phyloP scores from a whole-genome alignment of 2,797 vertebrate species.

The Rhinatrema bivittatum region DNA sequence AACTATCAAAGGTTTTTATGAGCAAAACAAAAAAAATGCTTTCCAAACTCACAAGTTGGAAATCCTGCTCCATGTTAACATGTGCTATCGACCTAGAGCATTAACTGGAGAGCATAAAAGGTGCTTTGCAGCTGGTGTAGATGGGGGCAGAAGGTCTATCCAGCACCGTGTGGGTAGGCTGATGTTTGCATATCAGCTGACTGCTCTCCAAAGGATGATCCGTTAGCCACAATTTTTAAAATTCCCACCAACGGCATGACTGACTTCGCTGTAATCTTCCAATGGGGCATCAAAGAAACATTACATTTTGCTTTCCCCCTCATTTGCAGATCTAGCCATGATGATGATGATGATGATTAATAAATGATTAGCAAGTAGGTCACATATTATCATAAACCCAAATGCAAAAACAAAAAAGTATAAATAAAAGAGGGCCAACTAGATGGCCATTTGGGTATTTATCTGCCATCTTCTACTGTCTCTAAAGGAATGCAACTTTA shows the following conservation, averaged over 20 bases:
- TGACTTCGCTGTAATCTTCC: constrained; percentile 32
- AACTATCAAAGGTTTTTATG: constrained; percentile 99
- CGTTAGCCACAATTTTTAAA: constrained; percentile 51
- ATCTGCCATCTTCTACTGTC: no score
- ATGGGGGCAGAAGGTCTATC: constrained; percentile 12
- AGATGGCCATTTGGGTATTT: no score
- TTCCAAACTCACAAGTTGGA: constrained; percentile 59
- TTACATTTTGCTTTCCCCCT: not conserved
- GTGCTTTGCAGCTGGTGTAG: constrained; percentile 36
- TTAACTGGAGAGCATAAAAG: constrained; percentile 51
- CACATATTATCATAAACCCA: constrained; percentile 23
- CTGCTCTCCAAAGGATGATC: constrained; percentile 50
- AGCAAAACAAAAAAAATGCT: constrained; percentile 95
- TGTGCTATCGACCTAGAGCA: constrained; percentile 49
- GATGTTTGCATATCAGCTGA: constrained; percentile 52
- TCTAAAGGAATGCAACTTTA: no score
- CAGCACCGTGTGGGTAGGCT: constrained; percentile 23
- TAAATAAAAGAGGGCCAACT: no score
- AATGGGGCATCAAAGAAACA: not conserved
- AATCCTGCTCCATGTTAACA: constrained; percentile 54
- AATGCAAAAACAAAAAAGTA: constrained; percentile 21
- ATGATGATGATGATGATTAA: not conserved
- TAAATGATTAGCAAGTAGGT: constrained; percentile 29
- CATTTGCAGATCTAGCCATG: not conserved
- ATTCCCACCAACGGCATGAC: constrained; percentile 41